phyloP scores from a whole-genome alignment of 2,113 vertebrate genomes.

The Oxyura jamaicensis region DNA sequence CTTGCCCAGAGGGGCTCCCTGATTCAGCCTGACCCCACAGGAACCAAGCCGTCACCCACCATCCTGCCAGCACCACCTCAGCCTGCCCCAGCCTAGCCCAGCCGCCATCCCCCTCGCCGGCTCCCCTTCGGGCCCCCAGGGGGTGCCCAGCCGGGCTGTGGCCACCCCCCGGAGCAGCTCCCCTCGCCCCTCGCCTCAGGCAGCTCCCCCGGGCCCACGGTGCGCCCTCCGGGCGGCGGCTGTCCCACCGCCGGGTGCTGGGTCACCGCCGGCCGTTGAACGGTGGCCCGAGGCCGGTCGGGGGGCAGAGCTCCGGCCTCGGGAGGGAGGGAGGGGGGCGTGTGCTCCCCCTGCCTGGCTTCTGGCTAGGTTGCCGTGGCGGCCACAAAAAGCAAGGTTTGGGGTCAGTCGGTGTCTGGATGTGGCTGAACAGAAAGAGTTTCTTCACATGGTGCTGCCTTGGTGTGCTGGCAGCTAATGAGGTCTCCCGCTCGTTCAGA shows the following conservation, averaged over 20 bases:
- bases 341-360: too few relatives aligned
- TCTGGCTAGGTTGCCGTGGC: not conserved
- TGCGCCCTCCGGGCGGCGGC: too few relatives aligned
- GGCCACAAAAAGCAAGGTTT: not conserved
- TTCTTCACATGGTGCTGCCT: not conserved
- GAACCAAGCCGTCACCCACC: too few relatives aligned
- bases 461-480: not conserved
- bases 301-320: too few relatives aligned
- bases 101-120: too few relatives aligned
- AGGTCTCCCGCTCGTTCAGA: not conserved
- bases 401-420: too few relatives aligned
- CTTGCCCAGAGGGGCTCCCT: rapidly evolving
- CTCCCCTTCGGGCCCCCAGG: rapidly evolving
- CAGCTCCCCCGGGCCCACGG: not conserved
- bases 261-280: not conserved
- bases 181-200: not conserved
- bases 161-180: not conserved
- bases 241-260: too few relatives aligned
- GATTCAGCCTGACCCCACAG: too few relatives aligned
- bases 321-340: too few relatives aligned
- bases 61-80: too few relatives aligned
- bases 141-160: not conserved
- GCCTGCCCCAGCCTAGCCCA: too few relatives aligned
- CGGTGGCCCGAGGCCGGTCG: not conserved
- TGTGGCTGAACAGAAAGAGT: not conserved